Evolutionary conservation across 2,888 invertebrate species (phyloP).

Genomic region (Chrysolina oricalcia): DNA sequence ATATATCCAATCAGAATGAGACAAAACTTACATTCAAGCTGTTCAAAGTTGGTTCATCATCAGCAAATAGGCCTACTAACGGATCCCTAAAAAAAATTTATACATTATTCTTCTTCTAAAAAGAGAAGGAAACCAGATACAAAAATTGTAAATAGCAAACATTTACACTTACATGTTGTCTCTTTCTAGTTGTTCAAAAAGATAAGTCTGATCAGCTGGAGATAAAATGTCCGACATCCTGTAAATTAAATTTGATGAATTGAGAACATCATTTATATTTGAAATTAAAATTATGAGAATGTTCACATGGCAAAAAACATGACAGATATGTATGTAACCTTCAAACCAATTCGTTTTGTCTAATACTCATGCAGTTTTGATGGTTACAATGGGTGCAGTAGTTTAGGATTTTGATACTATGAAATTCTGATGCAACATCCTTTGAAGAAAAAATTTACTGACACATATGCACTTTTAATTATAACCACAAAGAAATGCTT

Average conservation of each 20-base stretch:
- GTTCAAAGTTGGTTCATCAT: slow-evolving; percentile 28
- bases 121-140: not conserved
- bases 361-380: no score
- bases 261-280: no score
- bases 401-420: no score
- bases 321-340: no score
- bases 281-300: no score
- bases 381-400: no score
- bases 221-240: slow-evolving; percentile 49
- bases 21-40: slow-evolving; percentile 18
- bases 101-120: not conserved
- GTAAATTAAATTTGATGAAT: not conserved
- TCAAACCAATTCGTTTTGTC: no score
- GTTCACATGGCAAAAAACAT: no score
- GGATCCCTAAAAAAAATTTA: slow-evolving; percentile 34
- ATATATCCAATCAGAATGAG: not conserved
- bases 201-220: slow-evolving; percentile 45
- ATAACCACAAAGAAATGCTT: no score
- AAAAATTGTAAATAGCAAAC: slow-evolving; percentile 10
- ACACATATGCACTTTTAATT: no score
- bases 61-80: slow-evolving; percentile 14
- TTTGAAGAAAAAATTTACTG: no score
- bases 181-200: slow-evolving; percentile 33
- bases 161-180: slow-evolving; percentile 30
- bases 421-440: no score